Base-by-base conservation (phyloP, 2,113 vertebrate genomes). In the Apistogramma diplotaenia region DNA sequence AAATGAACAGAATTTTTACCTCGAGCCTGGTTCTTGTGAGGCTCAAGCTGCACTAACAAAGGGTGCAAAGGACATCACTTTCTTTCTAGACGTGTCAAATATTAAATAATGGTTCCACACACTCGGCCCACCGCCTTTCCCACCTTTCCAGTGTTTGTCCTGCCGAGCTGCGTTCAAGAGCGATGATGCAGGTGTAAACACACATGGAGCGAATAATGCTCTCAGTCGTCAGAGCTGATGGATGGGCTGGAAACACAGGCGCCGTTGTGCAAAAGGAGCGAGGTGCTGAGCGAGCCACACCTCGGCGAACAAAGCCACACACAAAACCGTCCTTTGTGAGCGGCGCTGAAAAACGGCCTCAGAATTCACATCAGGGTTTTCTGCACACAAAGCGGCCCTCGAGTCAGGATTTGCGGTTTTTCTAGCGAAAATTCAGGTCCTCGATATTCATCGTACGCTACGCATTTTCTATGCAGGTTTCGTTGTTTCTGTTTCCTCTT, bases 271-370 rank as follows among this genome's bases (percentile, higher is more conserved):
- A 49, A 70, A 70, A 70, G 65, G 43, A 51, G 65, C 21, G 61
- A 70, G 67, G 79, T 43, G 78, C 55, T 27, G 80, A 83, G 76
- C 12, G 83, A 57, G 8, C 76, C 81, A 54, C 84, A 29, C 82
- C 84, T 65, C 73, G 60, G 4, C 49, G 23, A 74, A 74, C 85
- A 83, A 85, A 74, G 65, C 57, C 29, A 8, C 4, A 56, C 59
- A 84, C 57, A 79, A 77, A 86, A 76, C 81, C 76, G 21, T 84
- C 76, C 59, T 76, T 83, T 80, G 76, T 85, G 55, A 35, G 23
- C n/a, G 6, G 19, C 0, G 70, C 77, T 75, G 76, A 70, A 70
- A 51, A n/a, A 70, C 19, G 43, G 43, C 43, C 25, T 70, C 25
- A 0, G 29, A 51, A 25, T 70, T 70, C 16, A n/a, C 16, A 11